Evolutionary conservation across 2,888 invertebrate species (phyloP).

Genomic region (Apodemia hepburni): DNA sequence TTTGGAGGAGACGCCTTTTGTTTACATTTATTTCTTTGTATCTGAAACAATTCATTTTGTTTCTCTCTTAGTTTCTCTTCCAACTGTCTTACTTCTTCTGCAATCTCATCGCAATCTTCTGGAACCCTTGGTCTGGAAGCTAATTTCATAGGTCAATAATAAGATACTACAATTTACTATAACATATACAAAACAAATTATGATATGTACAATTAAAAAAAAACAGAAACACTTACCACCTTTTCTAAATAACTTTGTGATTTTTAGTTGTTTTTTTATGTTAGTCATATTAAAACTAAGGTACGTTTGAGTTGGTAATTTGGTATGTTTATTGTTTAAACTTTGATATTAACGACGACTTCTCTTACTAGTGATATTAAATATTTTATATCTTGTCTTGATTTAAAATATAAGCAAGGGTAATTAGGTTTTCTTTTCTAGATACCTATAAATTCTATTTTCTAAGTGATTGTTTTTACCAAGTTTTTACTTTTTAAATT

Average conservation of each 20-base stretch:
- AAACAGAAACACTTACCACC: slow-evolving; percentile 35
- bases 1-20: slow-evolving; percentile 39
- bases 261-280: slow-evolving; percentile 52
- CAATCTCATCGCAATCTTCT: slow-evolving; percentile 50
- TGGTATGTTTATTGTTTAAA: too few species aligned
- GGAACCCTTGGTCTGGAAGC: slow-evolving; percentile 31
- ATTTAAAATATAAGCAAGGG: too few species aligned
- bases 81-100: slow-evolving; percentile 49
- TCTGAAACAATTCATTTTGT: slow-evolving; percentile 54
- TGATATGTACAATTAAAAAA: not conserved
- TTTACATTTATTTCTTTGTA: slow-evolving; percentile 48
- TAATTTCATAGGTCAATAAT: slow-evolving; percentile 11
- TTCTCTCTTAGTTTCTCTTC: slow-evolving; percentile 48
- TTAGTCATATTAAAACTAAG: slow-evolving; percentile 32
- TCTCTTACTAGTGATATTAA: too few species aligned
- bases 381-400: too few species aligned
- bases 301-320: too few species aligned
- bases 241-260: slow-evolving; percentile 54
- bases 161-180: not conserved
- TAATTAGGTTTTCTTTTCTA: too few species aligned
- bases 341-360: too few species aligned
- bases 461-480: too few species aligned
- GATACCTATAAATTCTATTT: too few species aligned
- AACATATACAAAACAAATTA: not conserved
- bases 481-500: too few species aligned